These are phyloP conservation scores for Thalassaphorura encarpata DNA, from an alignment of 1,140 invertebrate genomes.

Conservation along the genomic window DNA sequence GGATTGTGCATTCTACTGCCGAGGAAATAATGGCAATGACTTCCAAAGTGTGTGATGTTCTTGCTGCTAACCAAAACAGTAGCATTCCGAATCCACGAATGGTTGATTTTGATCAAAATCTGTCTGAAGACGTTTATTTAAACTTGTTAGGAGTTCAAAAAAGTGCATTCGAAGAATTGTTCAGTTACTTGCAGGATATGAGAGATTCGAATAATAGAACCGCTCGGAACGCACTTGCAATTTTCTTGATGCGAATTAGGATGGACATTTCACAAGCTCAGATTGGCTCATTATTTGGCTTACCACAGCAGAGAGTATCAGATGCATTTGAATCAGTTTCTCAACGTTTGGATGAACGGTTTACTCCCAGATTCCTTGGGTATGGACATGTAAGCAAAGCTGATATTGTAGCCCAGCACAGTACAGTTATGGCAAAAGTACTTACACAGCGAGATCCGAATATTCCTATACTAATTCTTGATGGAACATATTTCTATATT, in stretches of 20 bases:
- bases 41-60: too few species aligned
- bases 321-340: background rate
- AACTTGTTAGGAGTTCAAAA: too few species aligned
- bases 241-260: background rate
- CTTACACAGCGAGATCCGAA: background rate
- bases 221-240: background rate
- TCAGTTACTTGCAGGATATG: too few species aligned
- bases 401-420: background rate
- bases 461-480: background rate
- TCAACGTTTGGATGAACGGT: background rate
- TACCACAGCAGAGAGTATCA: background rate
- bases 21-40: too few species aligned
- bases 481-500: conserved; percentile 27
- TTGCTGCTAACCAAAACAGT: too few species aligned
- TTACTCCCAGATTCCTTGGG: background rate
- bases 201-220: background rate
- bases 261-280: background rate
- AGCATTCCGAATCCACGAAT: too few species aligned
- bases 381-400: background rate
- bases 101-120: too few species aligned
- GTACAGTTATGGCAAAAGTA: background rate
- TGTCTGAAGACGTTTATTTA: too few species aligned
- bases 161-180: too few species aligned
- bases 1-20: too few species aligned
- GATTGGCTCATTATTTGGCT: background rate